These are phyloP conservation scores for Drosophila parvula DNA, from an alignment of 1,140 invertebrate species.

Conservation along the genomic window DNA sequence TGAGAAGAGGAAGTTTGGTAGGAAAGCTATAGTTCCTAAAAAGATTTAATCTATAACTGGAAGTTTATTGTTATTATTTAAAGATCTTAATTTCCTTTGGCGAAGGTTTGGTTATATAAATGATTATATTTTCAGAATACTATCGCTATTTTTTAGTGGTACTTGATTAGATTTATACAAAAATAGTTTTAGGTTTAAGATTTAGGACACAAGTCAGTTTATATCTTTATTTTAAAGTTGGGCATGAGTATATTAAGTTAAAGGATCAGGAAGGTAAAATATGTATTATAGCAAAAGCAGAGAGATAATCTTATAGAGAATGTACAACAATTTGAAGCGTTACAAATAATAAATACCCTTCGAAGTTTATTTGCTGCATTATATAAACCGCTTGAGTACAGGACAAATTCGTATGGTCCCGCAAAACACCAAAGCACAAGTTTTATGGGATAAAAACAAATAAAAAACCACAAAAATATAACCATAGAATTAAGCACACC, in stretches of 20 bases:
- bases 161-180: background rate
- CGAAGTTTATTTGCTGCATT: background rate
- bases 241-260: background rate
- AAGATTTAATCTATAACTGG: background rate
- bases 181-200: background rate
- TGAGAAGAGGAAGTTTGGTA: background rate
- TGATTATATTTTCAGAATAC: background rate
- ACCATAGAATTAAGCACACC: conserved; percentile 21
- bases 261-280: background rate
- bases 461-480: conserved; percentile 15
- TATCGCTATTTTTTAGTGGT: background rate
- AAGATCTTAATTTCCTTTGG: conserved; percentile 7
- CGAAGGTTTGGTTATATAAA: background rate
- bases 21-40: background rate
- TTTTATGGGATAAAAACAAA: conserved; percentile 28
- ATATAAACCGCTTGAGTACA: conserved; percentile 4
- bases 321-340: conserved; percentile 41
- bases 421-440: conserved; percentile 40
- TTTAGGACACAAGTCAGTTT: background rate
- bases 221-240: background rate
- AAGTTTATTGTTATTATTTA: background rate
- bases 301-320: too few species aligned
- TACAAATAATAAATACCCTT: background rate
- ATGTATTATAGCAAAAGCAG: too few species aligned
- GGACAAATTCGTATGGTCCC: conserved; percentile 12